phyloP scores from a whole-genome alignment of 2,888 invertebrate species.

The Pterostichus niger region DNA sequence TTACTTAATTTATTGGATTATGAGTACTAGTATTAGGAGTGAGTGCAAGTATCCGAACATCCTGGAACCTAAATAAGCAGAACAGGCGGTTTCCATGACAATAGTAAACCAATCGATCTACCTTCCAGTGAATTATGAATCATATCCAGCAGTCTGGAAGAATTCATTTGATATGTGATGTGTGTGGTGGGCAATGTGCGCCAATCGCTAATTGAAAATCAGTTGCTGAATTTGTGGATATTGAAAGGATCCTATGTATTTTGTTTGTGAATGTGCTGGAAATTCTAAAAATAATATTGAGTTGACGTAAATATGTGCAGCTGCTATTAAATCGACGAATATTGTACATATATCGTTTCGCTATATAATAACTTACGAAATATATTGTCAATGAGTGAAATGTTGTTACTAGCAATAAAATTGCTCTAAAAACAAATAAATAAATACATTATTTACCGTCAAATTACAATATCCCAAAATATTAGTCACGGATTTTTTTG shows the following conservation, averaged over 20 bases:
- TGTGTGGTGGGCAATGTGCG: neutral
- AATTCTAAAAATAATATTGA: neutral
- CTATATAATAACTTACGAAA: too few relatives aligned
- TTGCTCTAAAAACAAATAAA: too few relatives aligned
- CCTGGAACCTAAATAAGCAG: neutral
- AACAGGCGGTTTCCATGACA: slow-evolving; percentile 4
- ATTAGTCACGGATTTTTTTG: too few relatives aligned
- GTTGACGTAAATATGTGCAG: neutral
- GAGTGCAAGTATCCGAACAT: neutral
- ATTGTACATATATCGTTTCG: neutral
- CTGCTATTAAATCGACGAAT: neutral
- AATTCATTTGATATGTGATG: slow-evolving; percentile 41
- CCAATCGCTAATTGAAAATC: slow-evolving; percentile 41
- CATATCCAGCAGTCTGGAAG: slow-evolving; percentile 34
- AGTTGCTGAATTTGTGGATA: slow-evolving; percentile 28
- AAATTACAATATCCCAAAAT: too few relatives aligned
- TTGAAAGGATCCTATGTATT: slow-evolving; percentile 20
- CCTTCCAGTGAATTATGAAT: slow-evolving; percentile 29
- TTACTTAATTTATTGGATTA: too few relatives aligned
- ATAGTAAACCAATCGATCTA: slow-evolving; percentile 8
- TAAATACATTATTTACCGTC: too few relatives aligned
- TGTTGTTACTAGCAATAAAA: too few relatives aligned
- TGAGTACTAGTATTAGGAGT: too few relatives aligned
- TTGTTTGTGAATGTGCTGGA: neutral
- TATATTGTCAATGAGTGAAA: too few relatives aligned